Evolutionary conservation across 2,113 vertebrate genomes (phyloP), one percentile per base, ranked within the genome.

Genomic region (Vicugna pacos): DNA sequence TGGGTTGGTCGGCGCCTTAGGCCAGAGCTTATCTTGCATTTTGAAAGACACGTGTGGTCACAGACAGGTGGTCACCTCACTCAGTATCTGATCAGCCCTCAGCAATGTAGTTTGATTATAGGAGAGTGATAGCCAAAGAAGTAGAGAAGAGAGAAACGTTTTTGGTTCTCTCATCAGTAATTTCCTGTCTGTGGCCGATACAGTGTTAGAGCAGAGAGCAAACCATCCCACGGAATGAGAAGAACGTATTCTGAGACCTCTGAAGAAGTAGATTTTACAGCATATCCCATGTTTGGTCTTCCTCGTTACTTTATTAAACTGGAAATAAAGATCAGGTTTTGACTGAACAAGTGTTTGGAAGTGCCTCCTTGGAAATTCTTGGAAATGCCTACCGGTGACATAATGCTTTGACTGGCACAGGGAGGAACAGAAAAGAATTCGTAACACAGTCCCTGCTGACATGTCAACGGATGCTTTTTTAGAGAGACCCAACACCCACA

Each of bases 311-410:
- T 89, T 80, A 19, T 20, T 65, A 84, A 93, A 30, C 89, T 58
- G 32, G 35, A 91, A 93, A 69, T 96, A 56, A 93, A 81, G 85
- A 46, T 72, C 32, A 50, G 75, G 79, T 89, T 97, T 89, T 84
- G 62, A 85, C 4, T 73, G 32, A 93, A 64, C 42, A 75, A 52
- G 4, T 89, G 38, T 42, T 42, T 42, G 38, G 38, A 42, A 42
- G 38, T 42, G 38, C 38, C 38, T 42, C 38, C 38, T 42, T 42
- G 38, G 38, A 42, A 42, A 10, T 73, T 93, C 81, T 94, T 80
- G 54, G 89, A 95, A 92, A 48, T 83, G 54, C 76, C 52, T 69
- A 24, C 81, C 26, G 2, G 64, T 73, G 64, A 69, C 77, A 56
- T 91, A 38, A 62, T 64, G 60, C 54, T 80, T 76, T 73, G 79